Percentiles rank a stretch among this genome's conserved stretches.
These are phyloP conservation scores for Stenolophus ochropezus DNA, from an alignment of 2,888 invertebrate species.

Conservation along the genomic window DNA sequence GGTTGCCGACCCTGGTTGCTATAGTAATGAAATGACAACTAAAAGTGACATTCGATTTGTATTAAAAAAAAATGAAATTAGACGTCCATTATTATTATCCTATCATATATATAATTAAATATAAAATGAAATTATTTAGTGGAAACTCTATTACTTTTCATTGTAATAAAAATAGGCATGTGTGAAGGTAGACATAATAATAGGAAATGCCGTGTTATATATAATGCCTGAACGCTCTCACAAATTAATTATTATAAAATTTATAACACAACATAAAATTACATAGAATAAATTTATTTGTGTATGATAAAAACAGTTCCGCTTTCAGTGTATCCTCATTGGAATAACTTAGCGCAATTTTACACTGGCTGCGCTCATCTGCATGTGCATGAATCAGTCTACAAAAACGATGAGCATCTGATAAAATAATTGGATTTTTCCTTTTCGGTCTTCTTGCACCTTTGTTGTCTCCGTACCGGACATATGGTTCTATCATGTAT, in stretches of 20 bases:
- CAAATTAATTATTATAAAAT: not conserved
- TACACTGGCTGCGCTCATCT: slow-evolving; percentile 35
- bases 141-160: no score
- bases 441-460: slow-evolving; percentile 31
- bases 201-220: not conserved
- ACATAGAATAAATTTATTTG: slow-evolving; percentile 25
- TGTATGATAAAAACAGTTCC: slow-evolving; percentile 30
- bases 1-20: no score
- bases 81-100: no score
- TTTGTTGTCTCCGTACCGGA: not conserved
- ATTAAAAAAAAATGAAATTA: no score
- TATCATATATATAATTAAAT: no score
- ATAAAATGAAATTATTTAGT: no score
- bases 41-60: no score
- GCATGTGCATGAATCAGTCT: slow-evolving; percentile 34
- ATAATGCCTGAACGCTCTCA: not conserved
- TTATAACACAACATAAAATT: slow-evolving; percentile 1
- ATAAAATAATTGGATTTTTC: slow-evolving; percentile 53
- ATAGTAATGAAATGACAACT: no score
- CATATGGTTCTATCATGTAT: no score
- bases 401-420: slow-evolving; percentile 39
- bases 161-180: no score
- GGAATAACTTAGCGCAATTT: slow-evolving; percentile 49
- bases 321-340: slow-evolving; percentile 21
- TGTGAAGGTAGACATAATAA: not conserved